These are phyloP conservation scores for Tachycineta bicolor DNA, from an alignment of 2,113 vertebrate genomes.

Conservation along the genomic window DNA sequence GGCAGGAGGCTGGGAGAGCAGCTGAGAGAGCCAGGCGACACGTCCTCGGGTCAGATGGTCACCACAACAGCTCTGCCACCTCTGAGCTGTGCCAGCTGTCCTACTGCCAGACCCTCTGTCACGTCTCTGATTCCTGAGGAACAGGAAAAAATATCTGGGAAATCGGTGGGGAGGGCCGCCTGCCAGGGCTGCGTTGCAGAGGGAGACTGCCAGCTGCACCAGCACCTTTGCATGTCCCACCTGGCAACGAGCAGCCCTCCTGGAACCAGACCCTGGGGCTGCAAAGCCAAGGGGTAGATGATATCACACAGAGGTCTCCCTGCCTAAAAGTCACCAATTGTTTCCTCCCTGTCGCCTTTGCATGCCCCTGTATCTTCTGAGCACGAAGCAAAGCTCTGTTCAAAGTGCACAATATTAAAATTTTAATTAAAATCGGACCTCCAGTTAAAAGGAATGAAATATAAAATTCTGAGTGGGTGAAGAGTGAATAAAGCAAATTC, in stretches of 20 bases:
- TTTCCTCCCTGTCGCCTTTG: neutral
- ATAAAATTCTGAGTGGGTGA: neutral
- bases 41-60: neutral
- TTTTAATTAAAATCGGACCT: neutral
- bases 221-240: neutral
- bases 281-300: neutral
- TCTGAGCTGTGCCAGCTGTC: slow-evolving; percentile 7
- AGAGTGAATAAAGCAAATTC: neutral
- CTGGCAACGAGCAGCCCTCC: neutral
- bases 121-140: neutral
- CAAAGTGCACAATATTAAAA: neutral
- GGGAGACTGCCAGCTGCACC: neutral
- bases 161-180: neutral
- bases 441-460: neutral
- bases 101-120: neutral
- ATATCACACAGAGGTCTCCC: neutral
- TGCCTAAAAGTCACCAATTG: neutral
- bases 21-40: neutral
- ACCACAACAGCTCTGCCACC: neutral
- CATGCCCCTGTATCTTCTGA: neutral
- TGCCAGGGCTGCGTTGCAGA: neutral
- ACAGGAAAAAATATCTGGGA: neutral
- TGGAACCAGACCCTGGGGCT: neutral
- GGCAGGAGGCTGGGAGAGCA: neutral
- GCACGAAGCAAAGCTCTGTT: neutral